Percentiles rank a stretch among this genome's conserved stretches.
These are phyloP conservation scores for Eudemis profundana DNA, from an alignment of 2,888 invertebrate genomes.

Conservation along the genomic window DNA sequence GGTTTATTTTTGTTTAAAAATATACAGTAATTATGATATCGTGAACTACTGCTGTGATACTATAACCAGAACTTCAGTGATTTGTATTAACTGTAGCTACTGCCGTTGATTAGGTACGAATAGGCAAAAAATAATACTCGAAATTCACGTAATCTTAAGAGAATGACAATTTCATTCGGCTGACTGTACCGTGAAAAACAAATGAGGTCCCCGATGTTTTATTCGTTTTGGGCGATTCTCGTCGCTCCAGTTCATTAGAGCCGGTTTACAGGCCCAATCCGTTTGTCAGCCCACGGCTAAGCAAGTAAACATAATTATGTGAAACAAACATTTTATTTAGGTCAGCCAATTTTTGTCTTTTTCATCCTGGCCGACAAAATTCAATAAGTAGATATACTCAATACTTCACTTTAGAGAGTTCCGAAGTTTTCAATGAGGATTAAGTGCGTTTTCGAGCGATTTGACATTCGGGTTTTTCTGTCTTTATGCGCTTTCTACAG, in stretches of 20 bases:
- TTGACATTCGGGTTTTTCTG: too few relatives aligned
- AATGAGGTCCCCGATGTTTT: constrained; percentile 36
- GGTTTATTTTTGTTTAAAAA: too few relatives aligned
- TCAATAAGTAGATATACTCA: neutral
- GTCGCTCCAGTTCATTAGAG: constrained; percentile 39
- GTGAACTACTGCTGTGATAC: too few relatives aligned
- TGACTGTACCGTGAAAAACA: constrained; percentile 38
- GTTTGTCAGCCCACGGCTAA: constrained; percentile 34
- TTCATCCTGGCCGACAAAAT: neutral
- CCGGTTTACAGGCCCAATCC: constrained; percentile 36
- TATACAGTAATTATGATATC: too few relatives aligned
- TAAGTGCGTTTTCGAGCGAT: too few relatives aligned
- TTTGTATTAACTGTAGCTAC: too few relatives aligned
- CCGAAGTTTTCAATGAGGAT: neutral
- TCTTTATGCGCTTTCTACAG: too few relatives aligned
- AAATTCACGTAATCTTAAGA: neutral
- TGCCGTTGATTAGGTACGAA: too few relatives aligned
- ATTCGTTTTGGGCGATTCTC: constrained; percentile 35
- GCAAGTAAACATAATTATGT: constrained; percentile 32
- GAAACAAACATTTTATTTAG: constrained; percentile 33
- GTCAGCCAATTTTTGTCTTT: constrained; percentile 23
- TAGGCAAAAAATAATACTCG: neutral
- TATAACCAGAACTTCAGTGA: too few relatives aligned
- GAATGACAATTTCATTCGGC: neutral
- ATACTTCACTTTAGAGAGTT: neutral